Conservation (phyloP, 2,797 vertebrate species). For the Gallinago nigripennis region DNA sequence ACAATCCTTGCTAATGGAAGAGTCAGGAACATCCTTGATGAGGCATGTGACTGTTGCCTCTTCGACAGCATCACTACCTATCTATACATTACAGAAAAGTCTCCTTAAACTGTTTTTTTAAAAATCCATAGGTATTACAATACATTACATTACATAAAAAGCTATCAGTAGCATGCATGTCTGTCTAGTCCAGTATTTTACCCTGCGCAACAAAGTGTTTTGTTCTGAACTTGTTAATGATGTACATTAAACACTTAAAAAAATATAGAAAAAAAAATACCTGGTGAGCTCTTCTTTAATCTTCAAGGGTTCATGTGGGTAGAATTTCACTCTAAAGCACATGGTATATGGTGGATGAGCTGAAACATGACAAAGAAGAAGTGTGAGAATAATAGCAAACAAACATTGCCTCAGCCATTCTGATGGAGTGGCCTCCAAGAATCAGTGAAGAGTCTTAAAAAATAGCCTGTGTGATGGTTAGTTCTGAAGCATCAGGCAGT, state of each 20-base stretch:
- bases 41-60: background rate
- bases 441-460: background rate
- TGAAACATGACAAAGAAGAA: conserved; percentile 82
- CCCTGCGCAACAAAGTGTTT: background rate
- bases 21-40: background rate
- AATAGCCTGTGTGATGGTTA: background rate
- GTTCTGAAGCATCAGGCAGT: background rate
- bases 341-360: conserved; percentile 96
- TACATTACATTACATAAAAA: background rate
- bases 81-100: background rate
- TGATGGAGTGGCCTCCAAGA: background rate
- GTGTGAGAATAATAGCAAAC: conserved; percentile 71
- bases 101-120: background rate
- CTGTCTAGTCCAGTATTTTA: background rate
- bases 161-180: background rate
- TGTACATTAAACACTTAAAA: conserved; percentile 45
- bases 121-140: background rate
- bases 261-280: conserved; percentile 76
- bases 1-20: background rate
- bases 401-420: conserved; percentile 37
- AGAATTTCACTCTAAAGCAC: conserved; percentile 99
- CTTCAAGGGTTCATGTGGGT: conserved; percentile 96
- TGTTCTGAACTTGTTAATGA: background rate
- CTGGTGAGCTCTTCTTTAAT: conserved; percentile 99
- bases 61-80: background rate